Conservation (phyloP, 1,140 invertebrate species). For the Zaprionus inermis region DNA sequence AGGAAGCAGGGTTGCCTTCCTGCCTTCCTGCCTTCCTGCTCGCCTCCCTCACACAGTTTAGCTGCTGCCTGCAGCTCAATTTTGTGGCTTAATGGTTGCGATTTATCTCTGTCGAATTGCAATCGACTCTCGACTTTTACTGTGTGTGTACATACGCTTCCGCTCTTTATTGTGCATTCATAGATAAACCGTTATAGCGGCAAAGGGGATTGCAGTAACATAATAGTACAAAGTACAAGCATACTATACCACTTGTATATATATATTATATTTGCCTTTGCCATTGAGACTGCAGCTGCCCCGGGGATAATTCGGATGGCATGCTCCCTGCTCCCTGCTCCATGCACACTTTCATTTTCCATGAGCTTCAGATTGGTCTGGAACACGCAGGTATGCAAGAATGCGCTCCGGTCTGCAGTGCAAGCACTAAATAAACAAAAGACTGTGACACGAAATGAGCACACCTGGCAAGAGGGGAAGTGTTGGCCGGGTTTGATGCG, state of each 20-base stretch:
- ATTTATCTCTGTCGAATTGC: slow-evolving; percentile 31
- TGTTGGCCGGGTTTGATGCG: not conserved
- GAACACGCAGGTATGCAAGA: slow-evolving; percentile 29
- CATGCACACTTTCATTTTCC: slow-evolving; percentile 13
- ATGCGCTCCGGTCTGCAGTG: slow-evolving; percentile 33
- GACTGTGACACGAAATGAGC: slow-evolving; percentile 70
- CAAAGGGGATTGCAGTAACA: not conserved
- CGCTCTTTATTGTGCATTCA: slow-evolving; percentile 13
- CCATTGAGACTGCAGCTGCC: not conserved
- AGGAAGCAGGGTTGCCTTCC: not conserved
- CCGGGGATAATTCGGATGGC: slow-evolving; percentile 2
- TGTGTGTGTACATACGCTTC: slow-evolving; percentile 12
- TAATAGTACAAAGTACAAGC: not conserved
- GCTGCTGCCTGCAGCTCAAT: slow-evolving; percentile 2
- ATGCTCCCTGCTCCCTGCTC: not conserved
- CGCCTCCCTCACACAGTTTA: not conserved
- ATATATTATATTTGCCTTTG: slow-evolving; percentile 4
- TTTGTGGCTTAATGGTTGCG: slow-evolving; percentile 27
- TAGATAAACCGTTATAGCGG: slow-evolving; percentile 4
- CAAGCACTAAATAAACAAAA: slow-evolving; percentile 67
- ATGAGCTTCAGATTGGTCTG: slow-evolving; percentile 11
- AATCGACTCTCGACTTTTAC: slow-evolving; percentile 28
- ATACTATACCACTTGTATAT: not conserved
- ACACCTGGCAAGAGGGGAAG: not conserved
- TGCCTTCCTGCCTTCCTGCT: not conserved